phyloP scores from a whole-genome alignment of 2,888 invertebrate species.

The Herminia tarsipennalis region DNA sequence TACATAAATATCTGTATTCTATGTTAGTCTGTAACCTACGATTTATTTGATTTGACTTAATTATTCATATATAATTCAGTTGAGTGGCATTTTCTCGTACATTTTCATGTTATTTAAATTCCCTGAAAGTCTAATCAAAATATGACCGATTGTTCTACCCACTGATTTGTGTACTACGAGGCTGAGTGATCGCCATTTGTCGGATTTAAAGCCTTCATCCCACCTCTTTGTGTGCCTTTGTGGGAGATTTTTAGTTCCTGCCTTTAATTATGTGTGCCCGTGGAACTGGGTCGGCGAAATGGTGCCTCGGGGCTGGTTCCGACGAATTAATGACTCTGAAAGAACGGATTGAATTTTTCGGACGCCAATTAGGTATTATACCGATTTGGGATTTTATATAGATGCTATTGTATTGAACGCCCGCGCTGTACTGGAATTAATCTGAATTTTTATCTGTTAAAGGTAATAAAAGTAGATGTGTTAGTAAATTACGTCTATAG shows the following conservation, averaged over 20 bases:
- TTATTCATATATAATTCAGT: too few relatives aligned
- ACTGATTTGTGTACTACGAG: constrained; percentile 7
- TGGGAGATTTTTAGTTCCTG: constrained; percentile 57
- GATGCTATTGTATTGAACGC: not conserved
- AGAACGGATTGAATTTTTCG: constrained; percentile 39
- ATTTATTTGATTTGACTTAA: too few relatives aligned
- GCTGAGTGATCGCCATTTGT: constrained; percentile 38
- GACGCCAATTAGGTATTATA: constrained; percentile 27
- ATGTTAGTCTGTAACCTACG: too few relatives aligned
- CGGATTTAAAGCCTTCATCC: constrained; percentile 38
- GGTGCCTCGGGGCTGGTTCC: constrained; percentile 24
- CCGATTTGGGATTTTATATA: constrained; percentile 13
- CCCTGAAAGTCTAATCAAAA: too few relatives aligned
- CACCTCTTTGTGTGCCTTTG: constrained; percentile 50
- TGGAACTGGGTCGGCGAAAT: constrained; percentile 47
- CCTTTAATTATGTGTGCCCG: constrained; percentile 67
- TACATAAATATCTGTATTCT: too few relatives aligned
- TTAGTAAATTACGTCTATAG: too few relatives aligned
- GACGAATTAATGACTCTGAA: constrained; percentile 35
- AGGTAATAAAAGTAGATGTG: not conserved
- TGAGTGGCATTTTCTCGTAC: too few relatives aligned
- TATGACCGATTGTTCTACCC: constrained; percentile 1
- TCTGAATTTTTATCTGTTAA: too few relatives aligned
- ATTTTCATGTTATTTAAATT: too few relatives aligned
- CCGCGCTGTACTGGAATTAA: too few relatives aligned